Conservation (phyloP, 2,797 vertebrate species). For the Siniperca scherzeri region DNA sequence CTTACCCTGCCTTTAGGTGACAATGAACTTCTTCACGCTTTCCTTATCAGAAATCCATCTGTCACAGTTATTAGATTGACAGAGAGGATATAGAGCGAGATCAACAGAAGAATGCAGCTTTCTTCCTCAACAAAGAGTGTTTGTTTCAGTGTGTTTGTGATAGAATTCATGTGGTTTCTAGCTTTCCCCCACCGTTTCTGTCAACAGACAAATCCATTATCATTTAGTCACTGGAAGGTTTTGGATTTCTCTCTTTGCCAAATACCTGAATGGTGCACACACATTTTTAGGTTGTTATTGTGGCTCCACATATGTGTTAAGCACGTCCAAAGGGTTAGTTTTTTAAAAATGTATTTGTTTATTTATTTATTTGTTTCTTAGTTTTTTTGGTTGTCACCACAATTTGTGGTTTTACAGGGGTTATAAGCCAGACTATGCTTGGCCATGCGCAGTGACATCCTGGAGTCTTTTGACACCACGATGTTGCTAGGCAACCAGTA, state of each 20-base stretch:
- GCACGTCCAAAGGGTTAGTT: neutral
- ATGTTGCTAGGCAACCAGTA: neutral
- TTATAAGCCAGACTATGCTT: neutral
- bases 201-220: neutral
- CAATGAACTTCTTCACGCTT: constrained; percentile 16
- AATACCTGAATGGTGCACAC: neutral
- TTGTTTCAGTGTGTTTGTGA: constrained; percentile 13
- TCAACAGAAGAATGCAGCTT: constrained; percentile 11
- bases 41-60: constrained; percentile 42
- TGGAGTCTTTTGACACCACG: neutral
- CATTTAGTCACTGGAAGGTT: constrained; percentile 21
- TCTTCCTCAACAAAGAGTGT: neutral
- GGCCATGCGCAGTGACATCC: neutral
- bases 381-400: no score
- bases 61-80: constrained; percentile 39
- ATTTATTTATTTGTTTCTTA: neutral
- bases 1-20: constrained; percentile 36
- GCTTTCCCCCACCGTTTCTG: constrained; percentile 5
- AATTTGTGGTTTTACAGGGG: neutral
- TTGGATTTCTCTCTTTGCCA: constrained; percentile 22
- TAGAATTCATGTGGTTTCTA: constrained; percentile 2
- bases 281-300: neutral
- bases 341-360: neutral
- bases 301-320: neutral
- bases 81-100: neutral